Evolutionary conservation across 2,113 vertebrate genomes (phyloP).

Genomic region (Larimichthys polyactis): DNA sequence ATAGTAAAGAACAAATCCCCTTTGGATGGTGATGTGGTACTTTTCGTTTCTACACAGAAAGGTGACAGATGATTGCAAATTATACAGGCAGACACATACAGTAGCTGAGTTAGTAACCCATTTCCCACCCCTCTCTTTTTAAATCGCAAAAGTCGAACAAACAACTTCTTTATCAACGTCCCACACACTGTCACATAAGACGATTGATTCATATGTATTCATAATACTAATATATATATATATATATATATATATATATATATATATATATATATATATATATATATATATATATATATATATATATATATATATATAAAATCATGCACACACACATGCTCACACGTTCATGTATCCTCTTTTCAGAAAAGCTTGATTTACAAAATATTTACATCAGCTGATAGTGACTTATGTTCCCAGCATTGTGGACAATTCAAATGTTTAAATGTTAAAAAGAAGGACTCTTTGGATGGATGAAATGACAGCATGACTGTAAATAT

Average conservation of each 20-base stretch:
- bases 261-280: too few species aligned
- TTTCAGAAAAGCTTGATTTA: conserved; percentile 48
- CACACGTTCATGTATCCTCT: conserved; percentile 17
- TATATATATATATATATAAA: background rate
- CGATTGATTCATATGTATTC: conserved; percentile 17
- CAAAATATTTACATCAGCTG: conserved; percentile 69
- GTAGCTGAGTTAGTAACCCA: background rate
- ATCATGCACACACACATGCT: conserved; percentile 33
- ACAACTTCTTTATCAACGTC: conserved; percentile 12
- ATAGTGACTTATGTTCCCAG: conserved; percentile 72
- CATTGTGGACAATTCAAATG: conserved; percentile 43
- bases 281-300: too few species aligned
- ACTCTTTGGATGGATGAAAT: background rate
- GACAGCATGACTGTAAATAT: background rate
- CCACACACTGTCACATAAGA: conserved; percentile 45
- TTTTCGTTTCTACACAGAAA: conserved; percentile 18
- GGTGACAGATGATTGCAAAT: background rate
- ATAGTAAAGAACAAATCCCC: background rate
- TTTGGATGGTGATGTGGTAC: background rate
- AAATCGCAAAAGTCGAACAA: conserved; percentile 34
- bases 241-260: too few species aligned
- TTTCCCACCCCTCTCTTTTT: conserved; percentile 8
- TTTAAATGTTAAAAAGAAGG: background rate
- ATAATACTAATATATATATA: conserved; percentile 51
- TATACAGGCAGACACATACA: background rate